Evolutionary conservation across 2,113 vertebrate species (phyloP).

Genomic region (Balaeniceps rex): DNA sequence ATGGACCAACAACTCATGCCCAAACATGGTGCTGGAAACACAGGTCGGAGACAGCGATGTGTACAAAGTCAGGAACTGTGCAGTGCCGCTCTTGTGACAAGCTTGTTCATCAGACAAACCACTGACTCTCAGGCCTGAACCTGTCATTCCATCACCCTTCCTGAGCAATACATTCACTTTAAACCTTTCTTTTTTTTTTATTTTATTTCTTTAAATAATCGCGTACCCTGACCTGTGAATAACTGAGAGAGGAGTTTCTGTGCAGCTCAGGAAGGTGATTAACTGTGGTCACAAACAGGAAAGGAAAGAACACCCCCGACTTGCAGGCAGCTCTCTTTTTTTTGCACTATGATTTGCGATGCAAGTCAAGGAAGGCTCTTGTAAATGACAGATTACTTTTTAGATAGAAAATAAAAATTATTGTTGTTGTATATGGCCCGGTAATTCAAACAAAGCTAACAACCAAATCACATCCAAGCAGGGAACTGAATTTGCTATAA

Average conservation of each 20-base stretch:
- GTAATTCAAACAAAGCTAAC: slow-evolving; percentile 67
- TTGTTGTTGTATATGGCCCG: slow-evolving; percentile 41
- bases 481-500: slow-evolving; percentile 66
- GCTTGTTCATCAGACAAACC: neutral
- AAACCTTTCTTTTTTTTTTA: neutral
- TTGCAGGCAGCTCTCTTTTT: slow-evolving; percentile 32
- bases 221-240: neutral
- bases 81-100: neutral
- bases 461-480: slow-evolving; percentile 68
- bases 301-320: neutral
- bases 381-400: slow-evolving; percentile 70
- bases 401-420: slow-evolving; percentile 71
- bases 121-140: neutral
- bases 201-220: slow-evolving; percentile 26
- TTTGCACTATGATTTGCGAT: slow-evolving; percentile 58
- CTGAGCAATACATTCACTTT: neutral
- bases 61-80: neutral
- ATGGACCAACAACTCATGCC: neutral
- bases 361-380: slow-evolving; percentile 60
- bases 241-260: neutral
- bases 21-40: neutral
- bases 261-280: slow-evolving; percentile 31
- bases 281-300: slow-evolving; percentile 11
- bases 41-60: neutral
- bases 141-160: neutral